Conservation (phyloP, 1,140 invertebrate species). For the Leptinotarsa lineolata region DNA sequence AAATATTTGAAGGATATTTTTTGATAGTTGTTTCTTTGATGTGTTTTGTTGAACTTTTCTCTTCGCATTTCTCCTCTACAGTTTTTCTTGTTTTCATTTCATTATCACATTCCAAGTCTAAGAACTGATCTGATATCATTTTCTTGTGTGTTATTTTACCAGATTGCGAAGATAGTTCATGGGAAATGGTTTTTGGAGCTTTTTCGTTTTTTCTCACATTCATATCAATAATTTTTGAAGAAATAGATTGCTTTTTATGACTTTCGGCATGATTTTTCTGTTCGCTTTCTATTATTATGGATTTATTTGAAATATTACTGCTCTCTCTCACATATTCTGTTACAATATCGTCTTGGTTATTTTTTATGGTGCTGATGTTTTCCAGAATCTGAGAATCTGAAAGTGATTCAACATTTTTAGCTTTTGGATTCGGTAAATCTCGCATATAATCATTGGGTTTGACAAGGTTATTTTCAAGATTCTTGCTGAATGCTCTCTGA, state of each 20-base stretch:
- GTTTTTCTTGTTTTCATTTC: slow-evolving; percentile 29
- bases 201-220: not conserved
- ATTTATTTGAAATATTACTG: too few relatives aligned
- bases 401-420: not conserved
- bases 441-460: not conserved
- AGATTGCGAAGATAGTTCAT: slow-evolving; percentile 12
- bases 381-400: not conserved
- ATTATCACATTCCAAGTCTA: slow-evolving; percentile 37
- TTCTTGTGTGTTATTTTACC: not conserved
- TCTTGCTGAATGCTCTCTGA: not conserved
- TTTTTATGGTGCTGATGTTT: not conserved
- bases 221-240: too few relatives aligned
- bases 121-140: slow-evolving; percentile 32
- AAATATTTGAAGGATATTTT: not conserved
- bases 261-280: too few relatives aligned
- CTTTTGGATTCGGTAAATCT: too few relatives aligned
- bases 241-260: too few relatives aligned
- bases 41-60: not conserved
- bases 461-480: not conserved
- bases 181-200: not conserved
- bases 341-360: not conserved
- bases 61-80: slow-evolving; percentile 40
- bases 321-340: too few relatives aligned
- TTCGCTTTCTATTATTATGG: too few relatives aligned
- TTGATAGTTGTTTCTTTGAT: not conserved